These are phyloP conservation scores for Hirundichthys speculiger DNA, from an alignment of 2,113 vertebrate genomes.

Conservation along the genomic window DNA sequence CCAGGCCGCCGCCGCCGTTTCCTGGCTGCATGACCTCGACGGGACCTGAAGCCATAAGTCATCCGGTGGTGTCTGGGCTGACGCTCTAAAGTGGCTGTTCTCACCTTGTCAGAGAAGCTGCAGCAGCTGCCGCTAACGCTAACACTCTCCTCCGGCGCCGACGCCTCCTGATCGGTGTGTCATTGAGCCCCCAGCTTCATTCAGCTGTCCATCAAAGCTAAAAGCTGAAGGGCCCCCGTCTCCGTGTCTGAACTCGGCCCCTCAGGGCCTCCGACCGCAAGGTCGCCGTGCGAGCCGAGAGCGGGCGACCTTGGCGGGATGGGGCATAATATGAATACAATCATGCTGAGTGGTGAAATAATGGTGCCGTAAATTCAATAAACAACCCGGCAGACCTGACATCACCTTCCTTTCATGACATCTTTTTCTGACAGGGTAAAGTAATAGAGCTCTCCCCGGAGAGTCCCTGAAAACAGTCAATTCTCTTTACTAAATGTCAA, in stretches of 20 bases:
- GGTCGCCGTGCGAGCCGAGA: constrained; percentile 56
- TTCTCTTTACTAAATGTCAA: constrained; percentile 76
- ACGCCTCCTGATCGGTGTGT: constrained; percentile 62
- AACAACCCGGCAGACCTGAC: constrained; percentile 73
- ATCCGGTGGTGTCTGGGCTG: constrained; percentile 19
- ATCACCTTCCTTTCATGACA: constrained; percentile 74
- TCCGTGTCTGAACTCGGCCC: constrained; percentile 43
- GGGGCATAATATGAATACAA: constrained; percentile 80
- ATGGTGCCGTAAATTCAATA: constrained; percentile 79
- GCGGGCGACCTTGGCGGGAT: constrained; percentile 68
- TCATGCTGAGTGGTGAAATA: constrained; percentile 79
- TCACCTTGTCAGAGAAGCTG: constrained; percentile 13
- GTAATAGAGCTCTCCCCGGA: constrained; percentile 68
- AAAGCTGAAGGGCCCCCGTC: constrained; percentile 59
- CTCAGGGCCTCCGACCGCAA: constrained; percentile 42
- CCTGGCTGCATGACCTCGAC: constrained; percentile 28
- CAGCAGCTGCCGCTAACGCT: constrained; percentile 3
- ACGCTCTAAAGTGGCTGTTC: constrained; percentile 32
- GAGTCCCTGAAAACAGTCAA: constrained; percentile 72
- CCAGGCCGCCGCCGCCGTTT: constrained; percentile 52
- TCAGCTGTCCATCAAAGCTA: constrained; percentile 64
- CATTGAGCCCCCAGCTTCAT: constrained; percentile 64
- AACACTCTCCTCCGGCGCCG: constrained; percentile 26
- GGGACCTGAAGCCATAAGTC: constrained; percentile 33
- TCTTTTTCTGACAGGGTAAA: constrained; percentile 74